Percentiles rank a stretch among this genome's conserved stretches.
These are phyloP conservation scores for Dioctria linearis DNA, from an alignment of 2,888 invertebrate species.

Conservation along the genomic window DNA sequence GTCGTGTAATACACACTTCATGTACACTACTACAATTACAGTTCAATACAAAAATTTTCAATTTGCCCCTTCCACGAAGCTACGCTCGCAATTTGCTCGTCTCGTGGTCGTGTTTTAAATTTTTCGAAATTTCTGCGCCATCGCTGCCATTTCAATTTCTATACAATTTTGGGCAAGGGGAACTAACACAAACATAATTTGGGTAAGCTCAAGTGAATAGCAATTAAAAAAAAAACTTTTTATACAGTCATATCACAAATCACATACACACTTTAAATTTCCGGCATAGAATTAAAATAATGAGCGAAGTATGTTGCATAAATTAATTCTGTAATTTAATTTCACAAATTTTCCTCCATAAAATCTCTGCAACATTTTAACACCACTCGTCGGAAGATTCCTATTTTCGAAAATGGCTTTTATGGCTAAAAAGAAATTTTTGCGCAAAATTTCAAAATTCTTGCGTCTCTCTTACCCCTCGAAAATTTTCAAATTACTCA, in stretches of 20 bases:
- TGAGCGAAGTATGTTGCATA: no score
- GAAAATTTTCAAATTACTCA: slow-evolving; percentile 10
- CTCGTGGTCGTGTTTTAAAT: slow-evolving; percentile 17
- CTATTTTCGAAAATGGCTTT: no score
- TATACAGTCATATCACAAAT: no score
- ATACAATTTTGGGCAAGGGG: background rate
- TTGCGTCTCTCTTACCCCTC: background rate
- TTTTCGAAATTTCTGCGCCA: slow-evolving; percentile 46
- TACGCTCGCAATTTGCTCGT: background rate
- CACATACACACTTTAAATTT: no score
- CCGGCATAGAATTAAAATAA: no score
- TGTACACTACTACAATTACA: no score
- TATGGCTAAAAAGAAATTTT: background rate
- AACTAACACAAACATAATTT: background rate
- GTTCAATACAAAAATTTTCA: slow-evolving; percentile 14
- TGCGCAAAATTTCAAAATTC: background rate
- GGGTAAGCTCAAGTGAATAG: background rate
- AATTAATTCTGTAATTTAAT: no score
- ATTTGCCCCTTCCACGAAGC: slow-evolving; percentile 1
- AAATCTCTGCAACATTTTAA: no score
- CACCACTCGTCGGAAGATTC: no score
- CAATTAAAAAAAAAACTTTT: no score
- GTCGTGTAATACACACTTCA: slow-evolving; percentile 21
- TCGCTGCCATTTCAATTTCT: background rate
- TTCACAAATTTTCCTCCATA: no score